A percentile compares a stretch with the other conserved stretches of the same genome.
Conservation (phyloP, 2,888 invertebrate species). For the Tenthredo notha region DNA sequence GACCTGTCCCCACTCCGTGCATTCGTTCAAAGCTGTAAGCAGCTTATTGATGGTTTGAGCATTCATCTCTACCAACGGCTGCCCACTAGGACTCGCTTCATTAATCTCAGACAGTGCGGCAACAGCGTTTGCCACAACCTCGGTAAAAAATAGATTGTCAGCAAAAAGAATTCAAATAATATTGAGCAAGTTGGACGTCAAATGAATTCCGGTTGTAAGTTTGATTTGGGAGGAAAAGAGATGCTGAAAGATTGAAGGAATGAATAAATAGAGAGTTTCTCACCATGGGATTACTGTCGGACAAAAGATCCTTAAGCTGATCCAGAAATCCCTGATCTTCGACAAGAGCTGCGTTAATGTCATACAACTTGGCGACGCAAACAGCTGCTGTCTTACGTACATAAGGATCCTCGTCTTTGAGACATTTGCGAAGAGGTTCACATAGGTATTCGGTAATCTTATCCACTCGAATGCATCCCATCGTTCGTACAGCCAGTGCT, state of each 20-base stretch:
- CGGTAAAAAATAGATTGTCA: slow-evolving; percentile 48
- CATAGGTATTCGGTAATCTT: slow-evolving; percentile 99
- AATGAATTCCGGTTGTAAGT: slow-evolving; percentile 7
- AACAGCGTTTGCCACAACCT: slow-evolving; percentile 98
- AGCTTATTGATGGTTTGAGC: slow-evolving; percentile 98
- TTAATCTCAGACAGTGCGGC: slow-evolving; percentile 99
- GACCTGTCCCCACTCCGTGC: slow-evolving; percentile 99
- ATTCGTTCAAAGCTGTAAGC: slow-evolving; percentile 98
- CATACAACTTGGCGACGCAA: slow-evolving; percentile 99
- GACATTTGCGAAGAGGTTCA: slow-evolving; percentile 96
- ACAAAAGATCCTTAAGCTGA: slow-evolving; percentile 96
- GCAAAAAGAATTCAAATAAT: slow-evolving; percentile 11
- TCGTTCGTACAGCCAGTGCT: slow-evolving; percentile 98
- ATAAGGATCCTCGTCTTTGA: slow-evolving; percentile 98
- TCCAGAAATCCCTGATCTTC: slow-evolving; percentile 97
- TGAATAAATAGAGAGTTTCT: slow-evolving; percentile 44
- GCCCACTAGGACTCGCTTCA: slow-evolving; percentile 97
- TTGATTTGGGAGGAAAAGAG: neutral
- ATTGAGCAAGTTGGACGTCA: neutral
- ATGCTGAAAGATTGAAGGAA: too few species aligned
- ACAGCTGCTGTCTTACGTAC: slow-evolving; percentile 99
- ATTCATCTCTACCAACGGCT: slow-evolving; percentile 97
- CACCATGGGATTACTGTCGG: slow-evolving; percentile 99
- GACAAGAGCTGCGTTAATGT: slow-evolving; percentile 88
- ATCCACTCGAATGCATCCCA: slow-evolving; percentile 99